Base-by-base conservation (phyloP, 2,888 invertebrate genomes). In the Azorinus chamasolen region DNA sequence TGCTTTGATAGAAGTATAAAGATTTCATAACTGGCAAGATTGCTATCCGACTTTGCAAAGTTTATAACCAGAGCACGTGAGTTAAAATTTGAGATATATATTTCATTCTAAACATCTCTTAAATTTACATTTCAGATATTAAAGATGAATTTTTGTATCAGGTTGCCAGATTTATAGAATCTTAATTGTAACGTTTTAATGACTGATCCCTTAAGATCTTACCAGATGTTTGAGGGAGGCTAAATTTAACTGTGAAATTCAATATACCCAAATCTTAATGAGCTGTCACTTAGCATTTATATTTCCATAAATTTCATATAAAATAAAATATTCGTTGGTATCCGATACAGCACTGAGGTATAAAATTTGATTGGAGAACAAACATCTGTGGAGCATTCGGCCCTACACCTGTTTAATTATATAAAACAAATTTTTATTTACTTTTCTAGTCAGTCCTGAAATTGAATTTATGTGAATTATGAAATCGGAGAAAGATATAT, bases 301-400 rank as follows among this genome's bases (percentile, higher is more conserved):
- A 69, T 76, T 76, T 80, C 74, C 73, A 77, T 80, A 77, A 73
- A 77, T 80, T 76, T 73, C 69, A 73, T 76, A 80, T 77, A 77
- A 80, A 80, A 69, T 77, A 69, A 55, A 70, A 74, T 70, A 66
- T 63, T 51, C 43, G 53, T 63, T 58, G 65, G 70, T 74, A 77
- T 73, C 74, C 41, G 58, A 74, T 80, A 73, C 58, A 59, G 71
- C 70, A 63, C 66, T 68, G 66, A 48, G 57, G 70, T 79, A 70
- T 74, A 74, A 74, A 71, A 62, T 71, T 70, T 77, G 73, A 76
- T 70, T 69, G 63, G 66, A 32, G 32, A 70, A 74, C 55, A 74
- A 74, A 73, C 73, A 74, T 58, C 70, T 62, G 69, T 73, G 58
- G 48, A 50, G 51, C 64, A 64, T 51, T 51, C 54, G 57, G 55